phyloP scores from a whole-genome alignment of 2,113 vertebrate genomes.

The Calyptomena viridis region DNA sequence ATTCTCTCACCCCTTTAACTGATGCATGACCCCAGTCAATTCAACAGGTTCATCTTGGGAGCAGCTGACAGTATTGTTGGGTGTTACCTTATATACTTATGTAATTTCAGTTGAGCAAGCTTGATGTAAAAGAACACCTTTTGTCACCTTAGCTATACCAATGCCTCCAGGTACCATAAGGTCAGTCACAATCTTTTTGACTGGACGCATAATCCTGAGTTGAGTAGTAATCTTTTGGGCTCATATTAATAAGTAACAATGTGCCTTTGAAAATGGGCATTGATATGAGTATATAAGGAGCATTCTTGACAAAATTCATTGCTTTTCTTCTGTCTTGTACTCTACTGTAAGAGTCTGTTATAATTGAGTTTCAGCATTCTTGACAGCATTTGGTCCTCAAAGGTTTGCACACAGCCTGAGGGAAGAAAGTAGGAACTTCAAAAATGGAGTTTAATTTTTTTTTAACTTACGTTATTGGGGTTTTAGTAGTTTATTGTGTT shows the following conservation, averaged over 20 bases:
- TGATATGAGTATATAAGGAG: not conserved
- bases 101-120: constrained; percentile 54
- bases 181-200: constrained; percentile 1
- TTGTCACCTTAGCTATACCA: constrained; percentile 25
- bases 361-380: not conserved
- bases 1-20: not conserved
- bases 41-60: not conserved
- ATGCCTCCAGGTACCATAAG: not conserved
- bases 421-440: not conserved
- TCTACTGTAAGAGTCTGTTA: not conserved
- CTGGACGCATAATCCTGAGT: not conserved
- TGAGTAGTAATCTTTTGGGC: not conserved
- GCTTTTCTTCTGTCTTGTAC: not conserved
- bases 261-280: not conserved
- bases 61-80: not conserved
- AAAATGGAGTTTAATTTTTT: not conserved
- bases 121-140: constrained; percentile 46
- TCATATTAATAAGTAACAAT: not conserved
- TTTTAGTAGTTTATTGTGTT: not conserved
- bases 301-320: not conserved
- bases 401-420: not conserved
- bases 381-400: not conserved
- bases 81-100: constrained; percentile 55
- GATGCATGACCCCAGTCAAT: not conserved
- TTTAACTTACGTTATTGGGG: not conserved